Evolutionary conservation across 1,140 invertebrate species (phyloP).

Genomic region (Eubasilissa regina): DNA sequence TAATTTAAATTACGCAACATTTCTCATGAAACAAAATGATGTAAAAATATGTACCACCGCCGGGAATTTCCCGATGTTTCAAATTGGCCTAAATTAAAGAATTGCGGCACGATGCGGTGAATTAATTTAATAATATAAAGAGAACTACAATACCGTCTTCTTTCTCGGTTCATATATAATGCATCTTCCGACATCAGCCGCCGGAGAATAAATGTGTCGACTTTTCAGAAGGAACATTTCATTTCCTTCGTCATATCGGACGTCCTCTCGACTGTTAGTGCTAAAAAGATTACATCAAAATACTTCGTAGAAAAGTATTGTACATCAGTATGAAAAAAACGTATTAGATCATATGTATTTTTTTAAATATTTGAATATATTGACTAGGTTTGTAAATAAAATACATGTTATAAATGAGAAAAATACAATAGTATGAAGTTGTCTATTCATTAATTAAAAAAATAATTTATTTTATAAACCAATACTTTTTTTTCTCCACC

Average conservation of each 20-base stretch:
- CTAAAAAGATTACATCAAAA: slow-evolving; percentile 7
- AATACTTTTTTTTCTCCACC: too few relatives aligned
- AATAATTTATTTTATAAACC: too few relatives aligned
- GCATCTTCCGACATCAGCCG: slow-evolving; percentile 33
- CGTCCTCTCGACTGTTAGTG: neutral
- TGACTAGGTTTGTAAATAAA: too few relatives aligned
- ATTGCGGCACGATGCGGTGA: slow-evolving; percentile 41
- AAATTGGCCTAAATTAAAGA: slow-evolving; percentile 43
- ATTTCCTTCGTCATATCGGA: slow-evolving; percentile 9
- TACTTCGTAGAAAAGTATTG: neutral
- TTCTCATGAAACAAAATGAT: neutral
- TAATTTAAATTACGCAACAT: neutral
- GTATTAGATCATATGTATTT: too few relatives aligned
- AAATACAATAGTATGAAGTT: too few relatives aligned
- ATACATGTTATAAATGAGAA: too few relatives aligned
- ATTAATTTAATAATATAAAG: slow-evolving; percentile 45
- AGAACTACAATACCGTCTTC: slow-evolving; percentile 25
- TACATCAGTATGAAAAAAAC: slow-evolving; percentile 7
- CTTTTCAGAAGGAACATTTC: slow-evolving; percentile 33
- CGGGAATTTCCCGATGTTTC: slow-evolving; percentile 14
- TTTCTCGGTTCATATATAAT: slow-evolving; percentile 44
- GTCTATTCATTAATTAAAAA: too few relatives aligned
- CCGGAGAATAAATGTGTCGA: slow-evolving; percentile 15
- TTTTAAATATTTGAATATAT: too few relatives aligned
- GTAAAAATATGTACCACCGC: slow-evolving; percentile 1